Conservation (phyloP, 2,797 vertebrate species). For the Sebastes itinus region DNA sequence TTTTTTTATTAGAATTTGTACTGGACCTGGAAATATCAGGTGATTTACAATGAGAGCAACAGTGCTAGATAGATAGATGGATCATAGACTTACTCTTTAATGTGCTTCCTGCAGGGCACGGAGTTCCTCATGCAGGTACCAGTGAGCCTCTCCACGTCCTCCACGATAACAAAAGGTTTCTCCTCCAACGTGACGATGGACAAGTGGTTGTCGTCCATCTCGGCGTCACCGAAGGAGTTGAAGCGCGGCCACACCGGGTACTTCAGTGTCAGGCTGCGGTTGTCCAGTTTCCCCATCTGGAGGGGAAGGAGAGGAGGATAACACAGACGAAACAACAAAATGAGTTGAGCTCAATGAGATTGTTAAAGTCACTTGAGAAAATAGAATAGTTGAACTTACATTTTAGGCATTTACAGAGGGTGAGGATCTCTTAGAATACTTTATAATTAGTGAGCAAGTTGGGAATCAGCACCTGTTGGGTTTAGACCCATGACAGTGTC, state of each 20-base stretch:
- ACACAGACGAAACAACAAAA: constrained; percentile 9
- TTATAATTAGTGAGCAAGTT: background rate
- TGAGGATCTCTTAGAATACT: constrained; percentile 10
- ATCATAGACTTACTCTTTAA: constrained; percentile 89
- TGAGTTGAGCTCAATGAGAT: background rate
- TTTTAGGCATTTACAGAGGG: constrained; percentile 2
- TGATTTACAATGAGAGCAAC: background rate
- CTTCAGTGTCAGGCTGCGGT: constrained; percentile 91
- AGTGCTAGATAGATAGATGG: background rate
- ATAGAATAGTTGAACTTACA: background rate
- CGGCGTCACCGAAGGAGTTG: constrained; percentile 92
- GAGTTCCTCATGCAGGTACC: constrained; percentile 98
- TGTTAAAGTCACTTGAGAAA: background rate
- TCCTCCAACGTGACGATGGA: constrained; percentile 98
- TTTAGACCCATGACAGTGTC: background rate
- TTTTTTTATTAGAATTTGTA: background rate
- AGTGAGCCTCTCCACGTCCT: constrained; percentile 95
- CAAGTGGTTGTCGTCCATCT: constrained; percentile 95
- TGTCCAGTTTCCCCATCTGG: constrained; percentile 97
- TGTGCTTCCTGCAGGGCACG: constrained; percentile 94
- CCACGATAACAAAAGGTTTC: constrained; percentile 97
- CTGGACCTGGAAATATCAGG: background rate
- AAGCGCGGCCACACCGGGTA: constrained; percentile 96
- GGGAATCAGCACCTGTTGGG: background rate
- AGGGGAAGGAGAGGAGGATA: constrained; percentile 16